Percentiles rank a stretch among this genome's conserved stretches.
These are phyloP conservation scores for Odocoileus virginianus DNA, from an alignment of 2,113 vertebrate species.

Conservation along the genomic window DNA sequence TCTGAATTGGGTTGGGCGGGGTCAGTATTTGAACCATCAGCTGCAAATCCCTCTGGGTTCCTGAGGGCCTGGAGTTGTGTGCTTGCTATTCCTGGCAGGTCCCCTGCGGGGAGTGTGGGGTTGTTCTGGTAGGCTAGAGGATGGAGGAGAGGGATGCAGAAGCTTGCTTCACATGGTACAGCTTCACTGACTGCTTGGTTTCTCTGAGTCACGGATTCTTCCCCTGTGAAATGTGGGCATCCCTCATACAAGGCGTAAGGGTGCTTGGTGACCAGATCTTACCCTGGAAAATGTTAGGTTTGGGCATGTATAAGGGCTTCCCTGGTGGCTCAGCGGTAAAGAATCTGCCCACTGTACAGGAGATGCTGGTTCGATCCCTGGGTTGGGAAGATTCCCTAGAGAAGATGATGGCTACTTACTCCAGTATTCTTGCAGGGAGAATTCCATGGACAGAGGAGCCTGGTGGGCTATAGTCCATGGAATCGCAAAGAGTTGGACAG, in stretches of 20 bases:
- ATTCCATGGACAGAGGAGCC: neutral
- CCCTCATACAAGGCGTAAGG: neutral
- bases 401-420: neutral
- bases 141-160: neutral
- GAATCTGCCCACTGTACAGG: neutral
- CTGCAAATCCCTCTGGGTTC: neutral
- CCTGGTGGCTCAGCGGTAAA: neutral
- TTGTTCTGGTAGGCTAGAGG: neutral
- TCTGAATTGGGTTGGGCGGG: neutral
- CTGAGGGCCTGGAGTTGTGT: neutral
- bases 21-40: neutral
- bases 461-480: neutral
- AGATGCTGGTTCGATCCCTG: neutral
- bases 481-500: neutral
- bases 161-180: fast-evolving
- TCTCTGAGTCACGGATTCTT: neutral
- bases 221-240: neutral
- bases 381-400: neutral
- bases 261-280: neutral
- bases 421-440: neutral
- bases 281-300: neutral
- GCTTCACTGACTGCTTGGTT: neutral
- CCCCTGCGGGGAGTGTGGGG: neutral
- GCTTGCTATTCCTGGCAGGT: neutral
- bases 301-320: neutral